These are phyloP conservation scores for Mactromeris polynyma DNA, from an alignment of 2,888 invertebrate species.

Conservation along the genomic window DNA sequence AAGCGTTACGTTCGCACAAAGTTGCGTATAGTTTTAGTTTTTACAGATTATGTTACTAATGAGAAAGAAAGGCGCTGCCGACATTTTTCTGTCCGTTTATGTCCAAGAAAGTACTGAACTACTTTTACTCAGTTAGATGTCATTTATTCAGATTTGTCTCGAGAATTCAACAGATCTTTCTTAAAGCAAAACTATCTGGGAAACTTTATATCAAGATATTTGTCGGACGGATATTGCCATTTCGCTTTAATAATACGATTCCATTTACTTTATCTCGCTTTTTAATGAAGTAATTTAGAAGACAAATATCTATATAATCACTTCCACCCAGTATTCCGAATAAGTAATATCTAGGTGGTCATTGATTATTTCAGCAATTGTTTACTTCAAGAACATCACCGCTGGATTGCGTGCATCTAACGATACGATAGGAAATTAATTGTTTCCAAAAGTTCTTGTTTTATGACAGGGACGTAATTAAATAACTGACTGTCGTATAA, in stretches of 20 bases:
- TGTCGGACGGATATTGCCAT: not conserved
- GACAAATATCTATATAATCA: conserved; percentile 7
- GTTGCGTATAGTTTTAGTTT: not conserved
- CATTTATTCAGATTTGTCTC: not conserved
- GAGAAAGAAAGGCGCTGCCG: not conserved
- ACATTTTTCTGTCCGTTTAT: not conserved
- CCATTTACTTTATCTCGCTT: not conserved
- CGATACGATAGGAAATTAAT: conserved; percentile 55
- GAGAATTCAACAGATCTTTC: not conserved
- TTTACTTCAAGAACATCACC: not conserved
- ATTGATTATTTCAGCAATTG: conserved; percentile 3
- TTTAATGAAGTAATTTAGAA: not conserved
- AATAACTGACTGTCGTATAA: conserved; percentile 59
- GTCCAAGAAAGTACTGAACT: not conserved
- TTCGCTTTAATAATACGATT: not conserved
- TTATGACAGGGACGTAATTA: conserved; percentile 55
- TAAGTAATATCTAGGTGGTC: not conserved
- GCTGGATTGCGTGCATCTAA: conserved; percentile 8
- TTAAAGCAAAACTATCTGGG: not conserved
- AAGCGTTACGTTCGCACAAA: no score
- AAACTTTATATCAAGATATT: not conserved
- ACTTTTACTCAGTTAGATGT: not conserved
- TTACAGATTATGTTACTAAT: not conserved
- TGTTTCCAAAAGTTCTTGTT: conserved; percentile 40
- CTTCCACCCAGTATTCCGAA: not conserved